A percentile compares a stretch with the other conserved stretches of the same genome.
Evolutionary conservation across 2,888 invertebrate species (phyloP).

Genomic region (Agrotis clavis): DNA sequence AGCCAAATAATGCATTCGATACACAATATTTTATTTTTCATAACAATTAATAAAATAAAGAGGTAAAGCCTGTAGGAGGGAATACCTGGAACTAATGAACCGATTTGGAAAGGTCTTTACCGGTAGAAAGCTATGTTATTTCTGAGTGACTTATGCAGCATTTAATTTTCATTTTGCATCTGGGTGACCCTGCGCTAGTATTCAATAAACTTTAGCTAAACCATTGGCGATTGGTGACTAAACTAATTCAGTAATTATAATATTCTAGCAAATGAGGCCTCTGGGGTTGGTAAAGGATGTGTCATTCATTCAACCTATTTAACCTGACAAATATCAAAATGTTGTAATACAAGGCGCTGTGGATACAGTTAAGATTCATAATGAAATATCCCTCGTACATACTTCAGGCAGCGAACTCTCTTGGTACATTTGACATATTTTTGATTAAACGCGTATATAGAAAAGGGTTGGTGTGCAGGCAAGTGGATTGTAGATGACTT

Average conservation of each 20-base stretch:
- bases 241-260: not conserved
- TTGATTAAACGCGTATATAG: constrained; percentile 59
- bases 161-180: too few species aligned
- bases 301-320: constrained; percentile 46
- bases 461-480: constrained; percentile 55
- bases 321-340: constrained; percentile 22
- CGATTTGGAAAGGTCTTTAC: too few species aligned
- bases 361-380: constrained; percentile 30
- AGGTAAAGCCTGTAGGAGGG: too few species aligned
- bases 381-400: constrained; percentile 16
- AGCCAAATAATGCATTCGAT: not conserved
- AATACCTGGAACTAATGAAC: too few species aligned
- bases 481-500: constrained; percentile 70
- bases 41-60: too few species aligned
- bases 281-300: constrained; percentile 7
- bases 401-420: constrained; percentile 18
- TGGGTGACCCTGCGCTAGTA: too few species aligned
- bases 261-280: too few species aligned
- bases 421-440: constrained; percentile 47
- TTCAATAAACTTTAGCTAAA: not conserved
- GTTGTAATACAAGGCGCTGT: not conserved
- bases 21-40: not conserved
- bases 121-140: too few species aligned
- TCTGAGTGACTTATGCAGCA: too few species aligned
- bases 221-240: not conserved